Conservation (phyloP, 2,888 invertebrate genomes). For the Hemithea aestivaria region DNA sequence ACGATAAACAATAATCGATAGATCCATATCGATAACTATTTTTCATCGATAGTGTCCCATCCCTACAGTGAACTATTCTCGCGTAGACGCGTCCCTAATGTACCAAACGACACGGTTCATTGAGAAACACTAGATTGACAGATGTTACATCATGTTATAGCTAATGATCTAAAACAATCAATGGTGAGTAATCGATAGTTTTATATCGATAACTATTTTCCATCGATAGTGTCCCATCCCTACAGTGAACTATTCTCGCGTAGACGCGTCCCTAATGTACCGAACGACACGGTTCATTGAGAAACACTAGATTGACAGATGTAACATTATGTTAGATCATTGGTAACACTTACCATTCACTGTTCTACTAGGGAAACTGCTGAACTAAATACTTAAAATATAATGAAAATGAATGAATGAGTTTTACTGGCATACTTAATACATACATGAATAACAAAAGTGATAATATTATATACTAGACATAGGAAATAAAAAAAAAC, state of each 20-base stretch:
- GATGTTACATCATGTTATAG: slow-evolving; percentile 19
- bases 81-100: slow-evolving; percentile 38
- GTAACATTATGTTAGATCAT: slow-evolving; percentile 14
- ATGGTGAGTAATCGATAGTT: no score
- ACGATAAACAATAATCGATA: no score
- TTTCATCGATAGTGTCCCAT: slow-evolving; percentile 7
- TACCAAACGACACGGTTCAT: slow-evolving; percentile 33
- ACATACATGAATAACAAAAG: no score
- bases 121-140: slow-evolving; percentile 39
- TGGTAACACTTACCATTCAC: no score
- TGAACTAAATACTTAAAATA: slow-evolving; percentile 5
- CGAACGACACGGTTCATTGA: slow-evolving; percentile 37
- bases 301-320: slow-evolving; percentile 37
- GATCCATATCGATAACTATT: slow-evolving; percentile 1
- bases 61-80: slow-evolving; percentile 40
- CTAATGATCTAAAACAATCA: no score
- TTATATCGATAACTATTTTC: slow-evolving; percentile 1
- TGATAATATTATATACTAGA: no score
- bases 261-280: slow-evolving; percentile 35
- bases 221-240: slow-evolving; percentile 15
- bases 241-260: slow-evolving; percentile 43
- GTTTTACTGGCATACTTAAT: no score
- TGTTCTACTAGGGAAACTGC: no score
- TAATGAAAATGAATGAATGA: no score
- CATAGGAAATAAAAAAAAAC: no score